Conservation (phyloP, 2,797 vertebrate species). For the Pangasius djambal region DNA sequence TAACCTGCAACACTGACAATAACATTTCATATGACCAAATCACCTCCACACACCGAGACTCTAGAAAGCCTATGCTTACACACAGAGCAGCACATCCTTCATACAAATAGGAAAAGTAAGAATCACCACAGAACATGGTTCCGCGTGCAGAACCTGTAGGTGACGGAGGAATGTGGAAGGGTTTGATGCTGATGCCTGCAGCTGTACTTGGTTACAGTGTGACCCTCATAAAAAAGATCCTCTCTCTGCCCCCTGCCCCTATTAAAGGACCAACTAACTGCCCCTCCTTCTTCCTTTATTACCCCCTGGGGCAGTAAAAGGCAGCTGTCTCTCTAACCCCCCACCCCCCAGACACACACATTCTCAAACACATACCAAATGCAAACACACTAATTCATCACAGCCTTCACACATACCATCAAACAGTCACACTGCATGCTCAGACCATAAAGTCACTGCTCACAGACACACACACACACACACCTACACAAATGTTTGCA, state of each 20-base stretch:
- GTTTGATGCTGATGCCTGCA: constrained; percentile 63
- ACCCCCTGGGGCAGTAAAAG: constrained; percentile 80
- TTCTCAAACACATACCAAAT: constrained; percentile 60
- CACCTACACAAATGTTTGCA: constrained; percentile 14
- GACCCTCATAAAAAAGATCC: constrained; percentile 78
- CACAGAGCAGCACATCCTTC: neutral
- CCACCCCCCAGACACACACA: constrained; percentile 46
- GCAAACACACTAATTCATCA: constrained; percentile 73
- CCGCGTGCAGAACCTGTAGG: constrained; percentile 41
- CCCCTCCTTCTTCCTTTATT: constrained; percentile 74
- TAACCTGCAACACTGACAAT: neutral
- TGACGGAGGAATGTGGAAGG: constrained; percentile 61
- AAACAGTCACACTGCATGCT: constrained; percentile 64
- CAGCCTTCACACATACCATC: constrained; percentile 68
- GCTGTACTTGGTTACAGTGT: constrained; percentile 79
- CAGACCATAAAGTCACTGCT: constrained; percentile 63
- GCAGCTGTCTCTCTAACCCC: constrained; percentile 75
- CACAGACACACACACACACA: constrained; percentile 31
- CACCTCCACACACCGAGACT: neutral
- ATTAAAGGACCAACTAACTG: constrained; percentile 70
- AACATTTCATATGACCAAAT: neutral
- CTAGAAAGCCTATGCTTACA: neutral
- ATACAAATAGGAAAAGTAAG: neutral
- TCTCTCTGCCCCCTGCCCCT: constrained; percentile 65
- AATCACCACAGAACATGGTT: neutral